phyloP scores from a whole-genome alignment of 92 coral and sea anemone genomes.

The Palythoa grandis region DNA sequence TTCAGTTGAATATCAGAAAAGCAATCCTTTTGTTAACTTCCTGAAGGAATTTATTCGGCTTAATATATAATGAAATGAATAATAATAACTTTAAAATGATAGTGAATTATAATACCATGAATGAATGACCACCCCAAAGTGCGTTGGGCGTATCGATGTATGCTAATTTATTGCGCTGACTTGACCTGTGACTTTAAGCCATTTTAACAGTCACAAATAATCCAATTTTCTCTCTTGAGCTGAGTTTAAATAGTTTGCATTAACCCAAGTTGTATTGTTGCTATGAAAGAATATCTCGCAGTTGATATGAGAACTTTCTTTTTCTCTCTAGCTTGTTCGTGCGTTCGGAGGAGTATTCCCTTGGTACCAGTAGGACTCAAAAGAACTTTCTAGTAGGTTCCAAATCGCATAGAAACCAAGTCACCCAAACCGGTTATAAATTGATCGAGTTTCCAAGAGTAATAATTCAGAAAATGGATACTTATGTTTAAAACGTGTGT shows the following conservation, averaged over 20 bases:
- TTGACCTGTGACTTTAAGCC: background rate
- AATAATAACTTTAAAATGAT: background rate
- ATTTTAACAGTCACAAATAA: background rate
- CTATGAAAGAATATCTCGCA: background rate
- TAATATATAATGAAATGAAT: background rate
- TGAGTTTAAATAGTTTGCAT: background rate
- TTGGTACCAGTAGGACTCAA: background rate
- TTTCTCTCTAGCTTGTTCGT: background rate
- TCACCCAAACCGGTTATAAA: background rate
- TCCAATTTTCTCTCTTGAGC: background rate
- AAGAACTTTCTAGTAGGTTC: conserved; percentile 28
- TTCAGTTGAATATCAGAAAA: background rate
- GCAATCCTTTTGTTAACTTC: background rate
- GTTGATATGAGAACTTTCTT: background rate
- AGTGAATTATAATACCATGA: background rate
- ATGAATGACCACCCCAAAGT: conserved; percentile 1
- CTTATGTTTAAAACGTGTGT: background rate
- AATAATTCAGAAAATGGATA: background rate
- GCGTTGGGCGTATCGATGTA: background rate
- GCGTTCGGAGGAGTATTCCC: conserved; percentile 25
- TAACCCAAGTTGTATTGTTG: background rate
- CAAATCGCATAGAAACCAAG: conserved; percentile 14
- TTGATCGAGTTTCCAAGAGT: background rate
- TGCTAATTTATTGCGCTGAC: conserved; percentile 3
- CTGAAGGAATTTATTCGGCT: background rate